Evolutionary conservation across 2,888 invertebrate species (phyloP), one percentile per base, ranked within the genome.

Genomic region (Idaea dimidiata): DNA sequence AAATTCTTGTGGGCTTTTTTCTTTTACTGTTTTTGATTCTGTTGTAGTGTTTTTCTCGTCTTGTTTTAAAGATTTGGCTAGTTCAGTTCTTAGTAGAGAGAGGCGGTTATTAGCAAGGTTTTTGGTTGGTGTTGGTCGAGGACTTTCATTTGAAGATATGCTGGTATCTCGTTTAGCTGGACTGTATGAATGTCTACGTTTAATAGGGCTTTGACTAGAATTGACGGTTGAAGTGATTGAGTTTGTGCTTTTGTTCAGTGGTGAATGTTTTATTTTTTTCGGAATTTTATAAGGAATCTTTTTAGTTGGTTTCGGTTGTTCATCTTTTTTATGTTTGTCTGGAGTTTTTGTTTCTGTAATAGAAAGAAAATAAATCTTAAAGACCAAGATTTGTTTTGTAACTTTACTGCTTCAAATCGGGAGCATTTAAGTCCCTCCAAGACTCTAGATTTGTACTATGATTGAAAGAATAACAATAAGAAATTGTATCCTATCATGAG

Each of bases 71-170:
- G 91, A 90, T 1, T 73, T 60, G 14, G 80, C 75, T 43, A 90
- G 71, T 54, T 81, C 78, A 10, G 79, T 70, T 57, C 88, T 77
- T 5, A 91, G 69, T 59, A 83, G 81, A 54, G 82, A 74, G 2
- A 89, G 76, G 68, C 89, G 79, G 17, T 78, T 66, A 61, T 80
- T 88, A 0, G 89, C 89, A 58, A 77, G 63, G 66, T 87, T 88
- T 76, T 84, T 86, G 17, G 66, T 63, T 16, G 76, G 77, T 55
- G 74, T 71, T 17, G 69, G 69, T 62, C 76, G 73, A 16, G 65
- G 59, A 33, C 64, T 67, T 56, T 62, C 60, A 31, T n/a, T 55
- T 58, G 4, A 65, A 60, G 54, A 61, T 61, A 6, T 59, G 58
- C 54, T 62, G 31, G 61, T 17, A 16, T 59, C 31, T 16, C 57